Percentiles rank a stretch among this genome's conserved stretches.
Conservation (phyloP, 2,888 invertebrate species). For the Chromoteleia sp. region DNA sequence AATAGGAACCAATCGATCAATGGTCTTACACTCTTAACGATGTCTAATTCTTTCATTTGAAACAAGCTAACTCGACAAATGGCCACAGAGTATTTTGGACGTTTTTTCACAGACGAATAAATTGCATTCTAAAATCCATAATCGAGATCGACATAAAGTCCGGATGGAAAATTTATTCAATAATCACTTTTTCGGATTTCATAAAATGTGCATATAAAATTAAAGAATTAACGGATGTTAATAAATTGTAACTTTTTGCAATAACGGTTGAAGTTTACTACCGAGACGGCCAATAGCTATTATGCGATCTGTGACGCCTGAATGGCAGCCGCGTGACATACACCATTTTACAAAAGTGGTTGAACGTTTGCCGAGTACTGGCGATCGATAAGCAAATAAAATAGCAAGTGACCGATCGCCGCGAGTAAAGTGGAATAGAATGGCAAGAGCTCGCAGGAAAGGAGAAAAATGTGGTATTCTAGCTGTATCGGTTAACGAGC, state of each 20-base stretch:
- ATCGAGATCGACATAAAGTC: too few relatives aligned
- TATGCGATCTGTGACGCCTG: constrained; percentile 17
- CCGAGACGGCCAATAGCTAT: constrained; percentile 25
- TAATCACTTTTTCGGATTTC: not conserved
- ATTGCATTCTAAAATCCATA: too few relatives aligned
- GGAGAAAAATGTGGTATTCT: constrained; percentile 20
- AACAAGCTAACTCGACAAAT: not conserved
- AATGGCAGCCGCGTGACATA: constrained; percentile 22
- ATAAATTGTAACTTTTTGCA: constrained; percentile 24
- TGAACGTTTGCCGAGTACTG: constrained; percentile 27
- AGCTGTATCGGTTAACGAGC: constrained; percentile 64
- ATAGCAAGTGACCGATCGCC: constrained; percentile 34
- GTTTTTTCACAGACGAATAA: too few relatives aligned
- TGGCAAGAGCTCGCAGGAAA: constrained; percentile 17
- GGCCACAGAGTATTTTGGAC: not conserved
- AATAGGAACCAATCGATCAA: constrained; percentile 55
- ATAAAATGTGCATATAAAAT: not conserved
- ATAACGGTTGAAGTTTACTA: constrained; percentile 28
- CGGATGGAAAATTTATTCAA: too few relatives aligned
- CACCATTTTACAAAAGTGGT: constrained; percentile 13
- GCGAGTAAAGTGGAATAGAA: constrained; percentile 22
- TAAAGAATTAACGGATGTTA: constrained; percentile 3
- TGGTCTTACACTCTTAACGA: constrained; percentile 75
- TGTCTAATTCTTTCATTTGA: constrained; percentile 76
- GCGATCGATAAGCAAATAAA: constrained; percentile 40